phyloP scores from a whole-genome alignment of 2,888 invertebrate genomes.

The Acanthosepion pharaonis region DNA sequence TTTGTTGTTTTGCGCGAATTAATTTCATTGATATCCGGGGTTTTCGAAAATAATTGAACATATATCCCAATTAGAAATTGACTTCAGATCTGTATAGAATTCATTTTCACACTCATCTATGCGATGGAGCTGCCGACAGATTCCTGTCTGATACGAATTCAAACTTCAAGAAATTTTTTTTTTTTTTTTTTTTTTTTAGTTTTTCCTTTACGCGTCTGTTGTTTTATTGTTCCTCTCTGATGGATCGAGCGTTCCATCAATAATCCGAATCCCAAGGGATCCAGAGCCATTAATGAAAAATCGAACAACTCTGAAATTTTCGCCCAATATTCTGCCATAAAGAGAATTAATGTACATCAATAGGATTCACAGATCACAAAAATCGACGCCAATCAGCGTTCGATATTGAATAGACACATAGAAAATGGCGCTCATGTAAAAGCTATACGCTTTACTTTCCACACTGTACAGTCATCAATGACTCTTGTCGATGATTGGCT shows the following conservation, averaged over 20 bases:
- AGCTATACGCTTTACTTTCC: background rate
- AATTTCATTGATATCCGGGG: too few relatives aligned
- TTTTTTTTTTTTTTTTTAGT: too few relatives aligned
- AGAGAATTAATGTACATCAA: background rate
- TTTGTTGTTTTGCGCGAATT: too few relatives aligned
- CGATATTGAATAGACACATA: background rate
- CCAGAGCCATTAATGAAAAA: background rate
- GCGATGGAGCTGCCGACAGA: too few relatives aligned
- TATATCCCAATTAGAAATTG: too few relatives aligned
- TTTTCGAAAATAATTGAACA: too few relatives aligned
- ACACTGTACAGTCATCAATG: background rate
- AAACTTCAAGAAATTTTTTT: background rate
- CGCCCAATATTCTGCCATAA: background rate
- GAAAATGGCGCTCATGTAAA: background rate
- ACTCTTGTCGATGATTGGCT: background rate
- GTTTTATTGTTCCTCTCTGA: background rate
- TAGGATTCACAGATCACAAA: constrained; percentile 1
- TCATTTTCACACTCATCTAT: too few relatives aligned
- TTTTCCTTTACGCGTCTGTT: background rate
- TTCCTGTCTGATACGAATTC: background rate
- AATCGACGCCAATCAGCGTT: background rate
- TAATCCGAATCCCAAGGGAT: background rate
- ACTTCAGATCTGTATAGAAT: too few relatives aligned
- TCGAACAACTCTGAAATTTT: constrained; percentile 9
- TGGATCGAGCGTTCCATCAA: background rate